These are phyloP conservation scores for Oreochromis tanganicae DNA, from an alignment of 2,113 vertebrate species.

Conservation along the genomic window DNA sequence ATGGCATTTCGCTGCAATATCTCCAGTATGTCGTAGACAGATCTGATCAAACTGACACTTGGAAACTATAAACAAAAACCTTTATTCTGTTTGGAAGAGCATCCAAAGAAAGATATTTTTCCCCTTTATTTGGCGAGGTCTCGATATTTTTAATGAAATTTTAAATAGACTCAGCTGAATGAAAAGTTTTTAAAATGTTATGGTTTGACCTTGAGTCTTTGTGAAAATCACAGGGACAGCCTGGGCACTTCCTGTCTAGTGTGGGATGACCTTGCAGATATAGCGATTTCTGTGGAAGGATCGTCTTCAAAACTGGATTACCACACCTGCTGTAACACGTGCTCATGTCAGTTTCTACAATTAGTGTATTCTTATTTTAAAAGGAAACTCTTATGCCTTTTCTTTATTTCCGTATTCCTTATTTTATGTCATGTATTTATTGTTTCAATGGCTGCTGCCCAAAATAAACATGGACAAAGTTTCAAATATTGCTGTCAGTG, in stretches of 20 bases:
- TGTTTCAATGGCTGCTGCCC: background rate
- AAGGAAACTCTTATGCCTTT: rapidly evolving
- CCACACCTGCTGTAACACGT: rapidly evolving
- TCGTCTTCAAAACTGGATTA: background rate
- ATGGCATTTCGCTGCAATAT: rapidly evolving
- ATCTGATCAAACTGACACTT: background rate
- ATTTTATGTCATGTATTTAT: background rate
- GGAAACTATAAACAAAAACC: rapidly evolving
- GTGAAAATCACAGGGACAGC: background rate
- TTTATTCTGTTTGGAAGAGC: background rate
- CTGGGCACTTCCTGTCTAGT: background rate
- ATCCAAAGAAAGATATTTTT: background rate
- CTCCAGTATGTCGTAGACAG: rapidly evolving
- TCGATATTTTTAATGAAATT: background rate
- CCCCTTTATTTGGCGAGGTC: rapidly evolving
- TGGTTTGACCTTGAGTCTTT: background rate
- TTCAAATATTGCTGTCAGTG: background rate
- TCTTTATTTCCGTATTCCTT: rapidly evolving
- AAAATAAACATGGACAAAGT: background rate
- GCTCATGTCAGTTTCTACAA: background rate
- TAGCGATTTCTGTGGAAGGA: background rate
- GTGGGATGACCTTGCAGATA: rapidly evolving
- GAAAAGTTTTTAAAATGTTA: background rate
- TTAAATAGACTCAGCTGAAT: rapidly evolving
- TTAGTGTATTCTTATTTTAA: background rate